Evolutionary conservation across 37 sponge, comb jelly and placozoan species (phyloP), one percentile per base, ranked within the genome.

Genomic region (Theonella swinhoei): DNA sequence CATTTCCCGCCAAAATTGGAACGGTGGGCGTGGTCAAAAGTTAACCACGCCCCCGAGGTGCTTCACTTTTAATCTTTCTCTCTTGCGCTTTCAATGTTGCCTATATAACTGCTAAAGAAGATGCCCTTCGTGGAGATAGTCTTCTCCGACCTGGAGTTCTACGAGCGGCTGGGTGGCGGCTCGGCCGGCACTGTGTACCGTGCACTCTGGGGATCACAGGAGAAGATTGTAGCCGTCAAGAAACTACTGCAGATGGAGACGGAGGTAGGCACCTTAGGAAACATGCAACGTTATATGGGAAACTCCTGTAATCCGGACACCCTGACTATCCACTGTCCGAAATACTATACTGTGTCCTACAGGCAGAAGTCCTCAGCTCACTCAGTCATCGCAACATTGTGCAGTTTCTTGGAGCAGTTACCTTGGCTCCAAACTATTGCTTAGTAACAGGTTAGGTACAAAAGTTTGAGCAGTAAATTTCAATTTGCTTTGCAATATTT

Each of bases 381-480:
- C 89, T 96, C 39, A 88, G 91, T 66, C 97, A 96, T 41, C 38
- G 91, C n/a, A 91, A 96, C 77, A 86, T 96, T 28, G 81, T 96
- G 7, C 97, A 96, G 82, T 93, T 96, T 89, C 93, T 86, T 78
- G 92, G 97, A 66, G 87, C 94, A 1, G 91, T 94, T 9, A 90
- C 84, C 1, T 77, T 67, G 0, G 80, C 82, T 11, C 94, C 94
- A 0, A 79, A 93, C 80, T 93, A 82, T 78, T 88, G 94, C 65
- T 82, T 96, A 39, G 89, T 93, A 3, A 96, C 97, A 62, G 93
- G 93, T 87, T n/a, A n/a, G n/a, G n/a, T n/a, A n/a, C n/a, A n/a
- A n/a, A n/a, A n/a, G n/a, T n/a, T n/a, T n/a, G n/a, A n/a, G n/a
- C n/a, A n/a, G n/a, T n/a, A n/a, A n/a, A n/a, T n/a, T n/a, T n/a